Evolutionary conservation across 2,888 invertebrate species (phyloP).

Genomic region (Cephus nigrinus): DNA sequence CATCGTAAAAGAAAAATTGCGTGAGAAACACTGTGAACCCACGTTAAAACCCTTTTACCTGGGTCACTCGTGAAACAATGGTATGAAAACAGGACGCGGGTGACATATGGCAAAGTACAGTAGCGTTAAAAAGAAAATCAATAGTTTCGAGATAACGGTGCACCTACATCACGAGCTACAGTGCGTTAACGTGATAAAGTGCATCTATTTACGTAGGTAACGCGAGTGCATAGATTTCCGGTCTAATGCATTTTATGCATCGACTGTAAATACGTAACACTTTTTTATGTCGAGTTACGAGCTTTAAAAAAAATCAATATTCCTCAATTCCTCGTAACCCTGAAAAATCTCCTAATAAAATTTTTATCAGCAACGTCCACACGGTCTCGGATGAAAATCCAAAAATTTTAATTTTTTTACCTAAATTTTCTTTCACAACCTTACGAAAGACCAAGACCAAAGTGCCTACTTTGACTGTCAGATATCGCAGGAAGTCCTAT

Average conservation of each 20-base stretch:
- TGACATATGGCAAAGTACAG: slow-evolving; percentile 25
- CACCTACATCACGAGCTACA: slow-evolving; percentile 16
- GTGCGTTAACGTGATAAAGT: slow-evolving; percentile 6
- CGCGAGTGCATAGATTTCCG: background rate
- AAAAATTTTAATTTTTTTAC: no score
- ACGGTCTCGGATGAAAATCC: no score
- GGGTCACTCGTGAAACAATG: slow-evolving; percentile 21
- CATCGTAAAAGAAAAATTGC: background rate
- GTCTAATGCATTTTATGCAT: background rate
- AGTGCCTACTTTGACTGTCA: background rate
- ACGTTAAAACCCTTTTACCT: background rate
- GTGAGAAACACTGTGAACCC: background rate
- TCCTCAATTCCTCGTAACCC: no score
- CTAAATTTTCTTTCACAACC: no score
- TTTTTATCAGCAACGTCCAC: no score
- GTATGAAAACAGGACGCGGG: slow-evolving; percentile 3
- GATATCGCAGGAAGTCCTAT: background rate
- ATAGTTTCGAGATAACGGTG: slow-evolving; percentile 31
- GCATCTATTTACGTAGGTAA: background rate
- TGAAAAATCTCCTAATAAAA: no score
- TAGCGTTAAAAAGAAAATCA: slow-evolving; percentile 25
- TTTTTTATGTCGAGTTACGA: background rate
- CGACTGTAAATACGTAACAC: background rate
- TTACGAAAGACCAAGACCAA: background rate
- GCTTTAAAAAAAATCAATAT: background rate